phyloP scores from a whole-genome alignment of 2,113 vertebrate species.

The Marmota flaviventris region DNA sequence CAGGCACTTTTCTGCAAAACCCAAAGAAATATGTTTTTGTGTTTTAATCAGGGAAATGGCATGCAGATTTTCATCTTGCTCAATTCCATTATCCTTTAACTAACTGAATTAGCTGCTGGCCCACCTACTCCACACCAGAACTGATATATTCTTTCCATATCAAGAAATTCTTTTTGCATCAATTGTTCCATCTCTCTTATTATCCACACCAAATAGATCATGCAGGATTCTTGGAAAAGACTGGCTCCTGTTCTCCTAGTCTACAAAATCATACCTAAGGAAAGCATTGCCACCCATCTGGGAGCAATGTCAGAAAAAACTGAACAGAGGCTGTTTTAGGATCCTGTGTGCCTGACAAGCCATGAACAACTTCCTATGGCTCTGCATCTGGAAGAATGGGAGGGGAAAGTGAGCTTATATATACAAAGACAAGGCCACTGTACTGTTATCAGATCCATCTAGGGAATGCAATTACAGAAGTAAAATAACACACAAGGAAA shows the following conservation, averaged over 20 bases:
- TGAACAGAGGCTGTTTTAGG: background rate
- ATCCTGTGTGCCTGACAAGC: background rate
- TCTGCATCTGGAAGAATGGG: background rate
- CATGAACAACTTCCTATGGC: background rate
- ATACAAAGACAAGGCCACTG: background rate
- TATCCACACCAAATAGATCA: background rate
- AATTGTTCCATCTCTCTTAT: background rate
- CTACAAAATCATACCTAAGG: background rate
- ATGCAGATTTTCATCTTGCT: background rate
- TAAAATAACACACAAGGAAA: background rate
- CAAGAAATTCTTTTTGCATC: background rate
- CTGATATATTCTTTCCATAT: background rate
- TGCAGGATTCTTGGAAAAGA: background rate
- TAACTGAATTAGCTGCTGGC: background rate
- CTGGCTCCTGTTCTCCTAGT: background rate
- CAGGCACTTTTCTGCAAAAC: background rate
- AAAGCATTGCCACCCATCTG: background rate
- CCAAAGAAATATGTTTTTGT: background rate
- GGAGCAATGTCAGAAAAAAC: background rate
- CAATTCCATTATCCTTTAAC: background rate
- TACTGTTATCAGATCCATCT: background rate
- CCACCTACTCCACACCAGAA: background rate
- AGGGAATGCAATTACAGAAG: background rate
- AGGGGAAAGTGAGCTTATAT: background rate
- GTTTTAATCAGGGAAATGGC: background rate